Evolutionary conservation across 2,888 invertebrate genomes (phyloP), one percentile per base, ranked within the genome.

Genomic region (Tortrix viridana): DNA sequence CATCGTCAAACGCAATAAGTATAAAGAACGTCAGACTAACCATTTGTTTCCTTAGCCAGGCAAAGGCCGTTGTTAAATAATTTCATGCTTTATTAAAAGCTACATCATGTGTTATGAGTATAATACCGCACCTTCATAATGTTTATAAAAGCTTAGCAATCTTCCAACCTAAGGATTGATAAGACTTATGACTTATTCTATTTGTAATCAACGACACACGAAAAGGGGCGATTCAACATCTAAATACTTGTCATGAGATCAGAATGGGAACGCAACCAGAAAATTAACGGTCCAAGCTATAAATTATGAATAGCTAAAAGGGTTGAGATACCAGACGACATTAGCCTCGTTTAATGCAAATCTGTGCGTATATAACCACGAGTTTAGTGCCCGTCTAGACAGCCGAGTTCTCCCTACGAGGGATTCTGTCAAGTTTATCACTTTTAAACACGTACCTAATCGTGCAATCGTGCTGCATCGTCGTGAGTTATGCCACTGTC

Each of bases 331-430:
- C 57, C 47, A 63, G 52, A 63, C 26, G 18, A 44, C 57, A 48
- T 63, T 53, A 63, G 57, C 43, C 43, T 41, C 43, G 22, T 58
- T 63, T 58, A 65, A 53, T 67, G 62, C 65, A 69, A 67, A 69
- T 69, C 62, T 62, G 38, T 38, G 48, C 69, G 60, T 65, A 47
- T 53, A 58, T 58, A 63, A 58, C 57, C n/a, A 58, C 68, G 67
- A 72, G 75, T 73, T 76, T 75, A 75, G 71, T 72, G 71, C 70
- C 68, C 74, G 63, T 63, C 63, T 63, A 63, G 76, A 76, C 76
- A 58, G 67, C 66, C 63, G 65, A 65, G 68, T 59, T 59, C 48
- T 53, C 52, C 38, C 49, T 38, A 18, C 32, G 14, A 19, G 50
- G n/a, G 19, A 49, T 49, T 43, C 37, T 47, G 46, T 50, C 37